Evolutionary conservation across 2,888 invertebrate genomes (phyloP), one percentile per base, ranked within the genome.

Genomic region (Rapana venosa): DNA sequence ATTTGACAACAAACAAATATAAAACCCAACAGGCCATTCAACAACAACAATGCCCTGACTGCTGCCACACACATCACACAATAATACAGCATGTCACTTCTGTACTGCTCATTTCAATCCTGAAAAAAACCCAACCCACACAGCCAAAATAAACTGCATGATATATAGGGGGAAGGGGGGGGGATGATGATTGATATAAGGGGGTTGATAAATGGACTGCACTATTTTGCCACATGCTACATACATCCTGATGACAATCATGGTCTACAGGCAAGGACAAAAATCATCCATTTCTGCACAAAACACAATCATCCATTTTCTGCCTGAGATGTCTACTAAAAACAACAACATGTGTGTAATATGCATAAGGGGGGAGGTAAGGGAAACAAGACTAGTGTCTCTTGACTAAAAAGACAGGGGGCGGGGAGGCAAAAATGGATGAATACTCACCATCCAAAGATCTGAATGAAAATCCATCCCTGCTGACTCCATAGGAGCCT

Each of bases 391-490:
- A 47, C 47, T 47, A 47, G 47, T 47, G 47, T 8, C 47, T 47
- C 47, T 47, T 47, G 47, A 47, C 47, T 5, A 47, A 47, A 47
- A 5, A 47, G 30, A 30, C 30, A 30, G 74, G 6, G 74, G 22
- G 11, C 11, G 20, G 32, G 70, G 20, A 66, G 11, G 2, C 35
- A 88, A 20, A 88, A 17, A 81, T 47, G 47, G 47, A 47, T n/a
- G 26, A 79, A 32, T 47, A 15, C 91, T 95, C 97, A 94, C 97
- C 97, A 96, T 96, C 96, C 94, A 97, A 96, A 92, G 96, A 96
- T 93, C 96, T 96, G 95, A 97, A 97, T 26, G 96, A 97, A 95
- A 97, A 98, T 90, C 97, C 97, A 0, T 97, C 97, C 4, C 97
- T 97, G 88, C 96, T 96, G 58, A 97, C 97, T 26, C 96, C 96